Percentiles rank a stretch among this genome's conserved stretches.
Conservation (phyloP, 1,140 invertebrate genomes). For the Heliconius hermathena region DNA sequence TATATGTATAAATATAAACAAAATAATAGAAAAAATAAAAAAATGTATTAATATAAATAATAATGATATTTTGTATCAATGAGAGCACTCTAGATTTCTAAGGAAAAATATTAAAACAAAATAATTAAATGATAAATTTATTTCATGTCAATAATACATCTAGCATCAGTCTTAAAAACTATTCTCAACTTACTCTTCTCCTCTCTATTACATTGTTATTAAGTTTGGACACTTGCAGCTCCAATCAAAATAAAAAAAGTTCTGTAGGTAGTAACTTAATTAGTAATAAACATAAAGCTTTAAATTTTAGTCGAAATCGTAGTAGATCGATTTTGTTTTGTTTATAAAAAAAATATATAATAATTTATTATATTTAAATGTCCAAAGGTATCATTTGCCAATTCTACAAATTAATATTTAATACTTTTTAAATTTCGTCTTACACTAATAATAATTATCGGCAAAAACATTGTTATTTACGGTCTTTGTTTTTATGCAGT, state of each 20-base stretch:
- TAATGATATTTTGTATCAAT: too few relatives aligned
- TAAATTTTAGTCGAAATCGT: neutral
- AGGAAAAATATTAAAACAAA: neutral
- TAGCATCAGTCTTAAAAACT: constrained; percentile 5
- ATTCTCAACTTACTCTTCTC: neutral
- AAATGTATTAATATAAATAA: too few relatives aligned
- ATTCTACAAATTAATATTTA: constrained; percentile 3
- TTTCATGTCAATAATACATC: constrained; percentile 1
- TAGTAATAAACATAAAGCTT: neutral
- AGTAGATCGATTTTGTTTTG: neutral
- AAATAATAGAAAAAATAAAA: too few relatives aligned
- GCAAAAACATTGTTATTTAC: constrained; percentile 6
- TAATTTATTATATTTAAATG: neutral
- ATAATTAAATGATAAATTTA: neutral
- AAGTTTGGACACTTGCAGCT: neutral
- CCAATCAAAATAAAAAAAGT: neutral
- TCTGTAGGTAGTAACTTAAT: too few relatives aligned
- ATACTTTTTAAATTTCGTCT: constrained; percentile 9
- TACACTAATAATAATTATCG: constrained; percentile 31
- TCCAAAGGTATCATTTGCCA: neutral
- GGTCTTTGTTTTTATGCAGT: neutral
- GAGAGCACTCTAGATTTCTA: too few relatives aligned
- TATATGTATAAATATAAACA: too few relatives aligned
- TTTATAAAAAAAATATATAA: neutral
- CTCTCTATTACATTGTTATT: neutral